These are phyloP conservation scores for Habropoda laboriosa DNA, from an alignment of 1,140 invertebrate species.

Conservation along the genomic window DNA sequence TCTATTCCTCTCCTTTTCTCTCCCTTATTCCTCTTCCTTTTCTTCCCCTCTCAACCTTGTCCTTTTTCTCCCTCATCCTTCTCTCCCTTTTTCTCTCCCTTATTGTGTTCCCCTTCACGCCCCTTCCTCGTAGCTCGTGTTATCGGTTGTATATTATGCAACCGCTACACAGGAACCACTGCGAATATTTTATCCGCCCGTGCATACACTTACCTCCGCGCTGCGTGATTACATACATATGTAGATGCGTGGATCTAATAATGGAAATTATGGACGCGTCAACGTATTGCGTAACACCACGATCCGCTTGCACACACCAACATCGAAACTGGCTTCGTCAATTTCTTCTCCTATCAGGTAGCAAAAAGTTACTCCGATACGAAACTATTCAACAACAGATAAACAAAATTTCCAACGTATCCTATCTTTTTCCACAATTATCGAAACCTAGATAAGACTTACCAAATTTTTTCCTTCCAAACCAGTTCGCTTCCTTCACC, in stretches of 20 bases:
- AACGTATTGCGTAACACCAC: background rate
- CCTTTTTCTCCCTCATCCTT: no score
- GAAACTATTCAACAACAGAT: background rate
- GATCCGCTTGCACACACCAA: background rate
- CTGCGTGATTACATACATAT: constrained; percentile 16
- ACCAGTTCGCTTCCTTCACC: no score
- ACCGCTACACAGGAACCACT: constrained; percentile 12
- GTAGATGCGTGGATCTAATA: constrained; percentile 25
- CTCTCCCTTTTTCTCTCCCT: no score
- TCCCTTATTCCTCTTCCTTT: background rate
- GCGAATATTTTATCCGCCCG: constrained; percentile 22
- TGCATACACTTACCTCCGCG: background rate
- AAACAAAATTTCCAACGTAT: background rate
- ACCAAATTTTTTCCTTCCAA: no score
- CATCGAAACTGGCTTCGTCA: background rate
- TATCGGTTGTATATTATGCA: constrained; percentile 37
- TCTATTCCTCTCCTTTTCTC: background rate
- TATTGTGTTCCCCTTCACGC: background rate
- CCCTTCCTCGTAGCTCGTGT: constrained; percentile 5
- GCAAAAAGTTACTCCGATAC: background rate
- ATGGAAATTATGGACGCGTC: constrained; percentile 24
- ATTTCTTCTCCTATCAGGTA: background rate
- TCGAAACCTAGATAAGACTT: no score
- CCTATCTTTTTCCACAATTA: no score
- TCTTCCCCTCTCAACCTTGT: no score